Conservation (phyloP, 2,888 invertebrate species). For the Morinoia aosen region DNA sequence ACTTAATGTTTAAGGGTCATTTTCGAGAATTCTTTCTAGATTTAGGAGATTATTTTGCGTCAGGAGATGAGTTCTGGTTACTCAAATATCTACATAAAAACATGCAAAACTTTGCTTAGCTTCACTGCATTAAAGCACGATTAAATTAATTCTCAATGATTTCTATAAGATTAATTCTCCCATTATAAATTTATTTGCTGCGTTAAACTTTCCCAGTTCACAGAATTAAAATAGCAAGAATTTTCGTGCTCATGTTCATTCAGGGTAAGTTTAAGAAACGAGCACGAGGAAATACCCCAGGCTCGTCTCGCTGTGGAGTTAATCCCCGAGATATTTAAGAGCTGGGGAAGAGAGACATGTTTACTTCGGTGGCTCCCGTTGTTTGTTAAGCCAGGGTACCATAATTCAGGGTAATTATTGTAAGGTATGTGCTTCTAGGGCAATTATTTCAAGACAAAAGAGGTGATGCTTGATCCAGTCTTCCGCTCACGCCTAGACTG, state of each 20-base stretch:
- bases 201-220: no score
- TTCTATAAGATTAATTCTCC: no score
- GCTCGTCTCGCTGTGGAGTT: neutral
- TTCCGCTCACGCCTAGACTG: neutral
- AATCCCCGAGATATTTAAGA: neutral
- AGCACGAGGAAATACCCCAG: neutral
- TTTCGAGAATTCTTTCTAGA: no score
- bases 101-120: no score
- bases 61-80: no score
- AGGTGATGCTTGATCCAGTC: slow-evolving; percentile 6
- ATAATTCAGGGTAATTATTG: slow-evolving; percentile 30
- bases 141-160: no score
- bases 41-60: no score
- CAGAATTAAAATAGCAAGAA: no score
- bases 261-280: neutral
- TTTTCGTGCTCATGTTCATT: neutral
- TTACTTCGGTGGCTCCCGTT: neutral
- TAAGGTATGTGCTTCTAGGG: slow-evolving; percentile 19
- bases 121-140: no score
- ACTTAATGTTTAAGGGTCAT: no score
- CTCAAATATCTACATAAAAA: no score
- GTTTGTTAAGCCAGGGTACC: neutral
- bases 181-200: no score
- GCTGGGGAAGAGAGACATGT: neutral
- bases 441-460: slow-evolving; percentile 7